phyloP scores from a whole-genome alignment of 2,113 vertebrate species.

The Peromyscus polionotus region DNA sequence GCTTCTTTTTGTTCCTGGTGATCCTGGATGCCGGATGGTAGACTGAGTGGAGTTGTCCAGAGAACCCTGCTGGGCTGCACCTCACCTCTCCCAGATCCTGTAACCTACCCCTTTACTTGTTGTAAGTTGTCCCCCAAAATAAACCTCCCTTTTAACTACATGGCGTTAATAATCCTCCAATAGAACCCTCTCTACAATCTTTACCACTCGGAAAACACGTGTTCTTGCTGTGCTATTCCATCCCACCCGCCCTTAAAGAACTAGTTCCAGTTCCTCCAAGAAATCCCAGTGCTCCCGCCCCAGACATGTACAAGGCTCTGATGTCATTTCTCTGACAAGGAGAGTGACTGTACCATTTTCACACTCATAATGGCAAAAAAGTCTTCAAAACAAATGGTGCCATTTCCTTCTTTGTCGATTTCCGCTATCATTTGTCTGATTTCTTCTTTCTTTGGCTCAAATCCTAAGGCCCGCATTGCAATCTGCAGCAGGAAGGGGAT shows the following conservation, averaged over 20 bases:
- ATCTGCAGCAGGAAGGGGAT: constrained; percentile 88
- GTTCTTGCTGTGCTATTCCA: neutral
- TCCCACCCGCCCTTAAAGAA: neutral
- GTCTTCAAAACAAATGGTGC: constrained; percentile 92
- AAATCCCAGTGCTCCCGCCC: neutral
- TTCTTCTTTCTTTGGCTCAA: constrained; percentile 98
- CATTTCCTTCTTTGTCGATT: constrained; percentile 92
- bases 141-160: no score
- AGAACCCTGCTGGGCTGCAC: no score
- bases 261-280: neutral
- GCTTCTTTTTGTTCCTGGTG: no score
- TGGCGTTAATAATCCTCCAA: no score
- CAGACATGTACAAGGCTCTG: neutral
- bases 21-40: no score
- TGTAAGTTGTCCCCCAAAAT: no score
- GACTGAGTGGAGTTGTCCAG: no score
- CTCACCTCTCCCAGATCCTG: no score
- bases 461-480: constrained; percentile 95
- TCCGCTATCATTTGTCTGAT: constrained; percentile 95
- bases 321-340: constrained; percentile 1
- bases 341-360: constrained; percentile 93
- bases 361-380: constrained; percentile 94
- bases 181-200: neutral
- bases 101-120: no score
- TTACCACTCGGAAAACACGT: neutral